Conservation (phyloP, 2,797 vertebrate genomes). For the Coracias cyanogaster region DNA sequence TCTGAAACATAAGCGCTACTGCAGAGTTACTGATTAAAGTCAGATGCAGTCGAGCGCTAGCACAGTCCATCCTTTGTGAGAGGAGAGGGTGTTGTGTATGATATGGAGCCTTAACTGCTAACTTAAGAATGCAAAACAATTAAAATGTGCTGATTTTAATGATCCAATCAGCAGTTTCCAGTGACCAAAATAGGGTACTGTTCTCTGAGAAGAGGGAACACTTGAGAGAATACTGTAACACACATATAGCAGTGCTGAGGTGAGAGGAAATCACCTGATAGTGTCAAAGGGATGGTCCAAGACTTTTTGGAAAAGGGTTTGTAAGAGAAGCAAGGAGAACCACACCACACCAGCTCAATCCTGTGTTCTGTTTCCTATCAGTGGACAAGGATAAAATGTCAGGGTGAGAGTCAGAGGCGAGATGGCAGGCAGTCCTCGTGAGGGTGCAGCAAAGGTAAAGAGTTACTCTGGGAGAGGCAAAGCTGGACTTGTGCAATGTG, state of each 20-base stretch:
- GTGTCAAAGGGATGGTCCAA: background rate
- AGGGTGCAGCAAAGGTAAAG: background rate
- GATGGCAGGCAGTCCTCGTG: background rate
- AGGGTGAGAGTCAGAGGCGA: background rate
- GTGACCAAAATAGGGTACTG: background rate
- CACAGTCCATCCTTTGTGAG: background rate
- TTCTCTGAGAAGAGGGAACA: background rate
- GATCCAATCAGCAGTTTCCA: background rate
- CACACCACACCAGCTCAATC: too few species aligned
- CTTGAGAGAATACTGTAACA: background rate
- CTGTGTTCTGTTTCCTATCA: background rate
- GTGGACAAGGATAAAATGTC: background rate
- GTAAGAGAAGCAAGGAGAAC: background rate
- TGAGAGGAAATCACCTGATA: background rate
- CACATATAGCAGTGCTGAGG: background rate
- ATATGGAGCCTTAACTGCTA: background rate
- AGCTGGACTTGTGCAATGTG: background rate
- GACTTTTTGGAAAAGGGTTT: background rate
- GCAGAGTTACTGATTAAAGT: background rate
- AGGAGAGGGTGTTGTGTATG: background rate
- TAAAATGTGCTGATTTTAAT: background rate
- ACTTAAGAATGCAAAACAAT: background rate
- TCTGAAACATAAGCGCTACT: background rate
- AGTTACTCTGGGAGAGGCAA: background rate
- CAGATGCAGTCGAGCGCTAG: background rate